phyloP scores from a whole-genome alignment of 53 echinoderm and acorn worm species.

The Hippasteria phrygiana region DNA sequence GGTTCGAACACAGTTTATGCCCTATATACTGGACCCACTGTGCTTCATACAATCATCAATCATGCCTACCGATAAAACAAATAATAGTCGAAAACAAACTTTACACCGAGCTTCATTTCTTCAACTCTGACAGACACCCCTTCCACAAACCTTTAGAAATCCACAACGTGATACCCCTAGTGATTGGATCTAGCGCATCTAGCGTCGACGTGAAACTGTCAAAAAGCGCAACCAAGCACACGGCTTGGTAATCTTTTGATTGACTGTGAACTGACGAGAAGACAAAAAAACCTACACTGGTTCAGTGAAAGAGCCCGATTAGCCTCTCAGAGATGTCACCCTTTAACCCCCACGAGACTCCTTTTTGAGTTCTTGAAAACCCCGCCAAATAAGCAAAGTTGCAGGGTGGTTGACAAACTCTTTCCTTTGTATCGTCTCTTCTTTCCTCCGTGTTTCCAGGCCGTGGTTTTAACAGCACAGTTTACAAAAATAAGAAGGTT shows the following conservation, averaged over 20 bases:
- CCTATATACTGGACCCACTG: too few relatives aligned
- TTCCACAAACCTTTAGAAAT: too few relatives aligned
- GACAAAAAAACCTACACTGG: neutral
- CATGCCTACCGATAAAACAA: too few relatives aligned
- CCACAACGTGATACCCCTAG: too few relatives aligned
- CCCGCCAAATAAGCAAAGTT: neutral
- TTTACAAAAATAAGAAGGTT: neutral
- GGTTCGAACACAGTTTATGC: too few relatives aligned
- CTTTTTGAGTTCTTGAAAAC: neutral
- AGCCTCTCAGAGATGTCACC: neutral
- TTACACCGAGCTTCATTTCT: too few relatives aligned
- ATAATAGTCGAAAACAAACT: too few relatives aligned
- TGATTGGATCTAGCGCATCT: too few relatives aligned
- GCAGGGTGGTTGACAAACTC: neutral
- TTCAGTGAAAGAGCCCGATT: neutral
- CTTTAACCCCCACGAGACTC: neutral
- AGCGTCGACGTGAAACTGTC: neutral
- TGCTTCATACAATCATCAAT: too few relatives aligned
- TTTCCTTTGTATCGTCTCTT: neutral
- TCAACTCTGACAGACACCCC: too few relatives aligned
- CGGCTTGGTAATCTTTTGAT: too few relatives aligned
- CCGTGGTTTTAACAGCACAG: neutral
- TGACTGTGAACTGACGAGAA: neutral
- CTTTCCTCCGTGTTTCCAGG: neutral
- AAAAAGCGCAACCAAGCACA: conserved; percentile 18